A percentile compares a stretch with the other conserved stretches of the same genome.
These are phyloP conservation scores for Apamea anceps DNA, from an alignment of 2,888 invertebrate genomes.

Conservation along the genomic window DNA sequence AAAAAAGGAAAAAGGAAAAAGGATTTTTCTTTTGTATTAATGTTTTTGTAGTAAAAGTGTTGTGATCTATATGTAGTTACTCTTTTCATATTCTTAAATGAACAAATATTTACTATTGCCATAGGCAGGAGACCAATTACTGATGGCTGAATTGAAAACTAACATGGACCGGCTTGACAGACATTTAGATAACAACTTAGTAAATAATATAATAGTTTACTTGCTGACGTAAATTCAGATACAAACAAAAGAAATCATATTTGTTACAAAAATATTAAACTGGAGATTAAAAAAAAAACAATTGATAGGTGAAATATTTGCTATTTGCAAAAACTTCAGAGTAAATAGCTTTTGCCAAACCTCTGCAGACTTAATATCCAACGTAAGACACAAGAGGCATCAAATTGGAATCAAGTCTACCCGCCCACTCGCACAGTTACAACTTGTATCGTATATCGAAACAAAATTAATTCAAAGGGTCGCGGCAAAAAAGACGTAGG, in stretches of 20 bases:
- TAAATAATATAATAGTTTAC: background rate
- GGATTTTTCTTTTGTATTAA: too few relatives aligned
- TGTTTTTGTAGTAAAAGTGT: background rate
- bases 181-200: too few relatives aligned
- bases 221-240: background rate
- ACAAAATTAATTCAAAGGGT: conserved; percentile 48
- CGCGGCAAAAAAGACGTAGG: conserved; percentile 41
- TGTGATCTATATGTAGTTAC: background rate
- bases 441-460: conserved; percentile 49
- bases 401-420: conserved; percentile 21
- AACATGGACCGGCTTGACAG: too few relatives aligned
- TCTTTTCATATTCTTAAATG: background rate
- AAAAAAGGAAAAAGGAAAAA: too few relatives aligned
- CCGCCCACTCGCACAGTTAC: conserved; percentile 36
- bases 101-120: too few relatives aligned
- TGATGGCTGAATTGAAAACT: too few relatives aligned
- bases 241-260: background rate
- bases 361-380: background rate
- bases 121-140: too few relatives aligned
- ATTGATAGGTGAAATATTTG: background rate
- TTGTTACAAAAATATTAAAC: background rate
- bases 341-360: background rate
- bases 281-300: background rate
- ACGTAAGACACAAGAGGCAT: background rate
- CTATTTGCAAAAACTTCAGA: background rate